Evolutionary conservation across 2,888 invertebrate genomes (phyloP).

Genomic region (Taenaris catops): DNA sequence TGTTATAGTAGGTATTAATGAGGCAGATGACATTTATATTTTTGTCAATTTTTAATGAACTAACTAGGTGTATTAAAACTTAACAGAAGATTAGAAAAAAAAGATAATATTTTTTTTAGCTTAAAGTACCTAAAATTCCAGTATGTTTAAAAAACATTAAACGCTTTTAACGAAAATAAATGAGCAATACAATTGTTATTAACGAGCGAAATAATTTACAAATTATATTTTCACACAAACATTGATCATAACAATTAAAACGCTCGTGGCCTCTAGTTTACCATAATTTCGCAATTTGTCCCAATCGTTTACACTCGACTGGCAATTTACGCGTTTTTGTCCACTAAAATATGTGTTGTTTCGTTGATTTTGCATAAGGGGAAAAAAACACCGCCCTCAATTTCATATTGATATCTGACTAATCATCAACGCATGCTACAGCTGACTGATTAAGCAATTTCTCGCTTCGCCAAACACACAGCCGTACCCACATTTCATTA

Average conservation of each 20-base stretch:
- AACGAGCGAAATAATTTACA: slow-evolving; percentile 10
- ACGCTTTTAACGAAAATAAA: no score
- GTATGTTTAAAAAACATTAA: no score
- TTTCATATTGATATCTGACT: slow-evolving; percentile 60
- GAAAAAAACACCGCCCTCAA: slow-evolving; percentile 50
- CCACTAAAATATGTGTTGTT: slow-evolving; percentile 17
- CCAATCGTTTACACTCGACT: slow-evolving; percentile 15
- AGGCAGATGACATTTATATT: no score
- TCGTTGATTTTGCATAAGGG: slow-evolving; percentile 30
- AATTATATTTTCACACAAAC: slow-evolving; percentile 11
- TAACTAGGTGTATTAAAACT: no score
- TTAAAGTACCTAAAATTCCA: no score
- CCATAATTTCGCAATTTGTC: slow-evolving; percentile 18
- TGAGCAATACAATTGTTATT: no score
- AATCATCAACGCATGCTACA: slow-evolving; percentile 62
- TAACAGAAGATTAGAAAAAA: no score
- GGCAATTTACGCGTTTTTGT: slow-evolving; percentile 20
- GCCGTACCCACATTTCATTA: slow-evolving; percentile 64
- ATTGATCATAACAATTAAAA: slow-evolving; percentile 14
- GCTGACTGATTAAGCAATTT: slow-evolving; percentile 74
- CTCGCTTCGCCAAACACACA: slow-evolving; percentile 54
- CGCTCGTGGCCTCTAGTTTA: slow-evolving; percentile 9
- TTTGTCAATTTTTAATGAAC: no score
- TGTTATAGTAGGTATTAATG: no score
- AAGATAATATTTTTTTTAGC: no score